A percentile compares a stretch with the other conserved stretches of the same genome.
These are phyloP conservation scores for Paramuricea clavata DNA, from an alignment of 92 coral and sea anemone species.

Conservation along the genomic window DNA sequence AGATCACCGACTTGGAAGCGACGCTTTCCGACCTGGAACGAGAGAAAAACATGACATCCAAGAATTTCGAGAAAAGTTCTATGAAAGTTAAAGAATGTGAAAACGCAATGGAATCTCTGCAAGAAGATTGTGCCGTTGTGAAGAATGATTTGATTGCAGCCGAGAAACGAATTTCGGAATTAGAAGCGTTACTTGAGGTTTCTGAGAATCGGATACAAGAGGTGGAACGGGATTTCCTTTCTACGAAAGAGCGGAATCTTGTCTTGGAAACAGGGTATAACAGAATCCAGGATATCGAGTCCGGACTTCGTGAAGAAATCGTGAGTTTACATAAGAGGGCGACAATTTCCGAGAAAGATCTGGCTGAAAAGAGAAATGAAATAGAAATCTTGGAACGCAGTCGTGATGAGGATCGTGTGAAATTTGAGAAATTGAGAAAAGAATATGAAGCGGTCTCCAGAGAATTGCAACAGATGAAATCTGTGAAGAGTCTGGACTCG, in stretches of 20 bases:
- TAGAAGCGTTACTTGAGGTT: slow-evolving; percentile 11
- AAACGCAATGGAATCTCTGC: background rate
- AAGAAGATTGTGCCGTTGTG: slow-evolving; percentile 25
- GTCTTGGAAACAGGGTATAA: slow-evolving; percentile 69
- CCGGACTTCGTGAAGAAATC: slow-evolving; percentile 78
- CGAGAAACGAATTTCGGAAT: slow-evolving; percentile 38
- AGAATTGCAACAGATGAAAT: slow-evolving; percentile 1
- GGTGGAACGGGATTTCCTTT: slow-evolving; percentile 19
- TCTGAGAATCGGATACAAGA: slow-evolving; percentile 18
- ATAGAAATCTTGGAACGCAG: slow-evolving; percentile 1
- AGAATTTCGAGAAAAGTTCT: slow-evolving; percentile 27
- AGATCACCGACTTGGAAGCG: slow-evolving; percentile 70
- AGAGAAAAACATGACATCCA: slow-evolving; percentile 32
- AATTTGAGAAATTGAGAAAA: background rate
- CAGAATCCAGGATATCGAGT: slow-evolving; percentile 78
- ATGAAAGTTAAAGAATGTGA: slow-evolving; percentile 17
- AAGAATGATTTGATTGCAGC: slow-evolving; percentile 17
- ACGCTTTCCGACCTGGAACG: slow-evolving; percentile 65
- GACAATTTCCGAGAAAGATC: slow-evolving; percentile 15
- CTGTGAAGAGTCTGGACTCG: slow-evolving; percentile 1
- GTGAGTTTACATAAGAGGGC: slow-evolving; percentile 39
- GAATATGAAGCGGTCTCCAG: slow-evolving; percentile 22
- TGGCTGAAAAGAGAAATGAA: slow-evolving; percentile 18
- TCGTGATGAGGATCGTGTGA: background rate
- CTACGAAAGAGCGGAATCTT: slow-evolving; percentile 34